Percentiles rank a stretch among this genome's conserved stretches.
Conservation (phyloP, 2,888 invertebrate species). For the Ormyrus rosae region DNA sequence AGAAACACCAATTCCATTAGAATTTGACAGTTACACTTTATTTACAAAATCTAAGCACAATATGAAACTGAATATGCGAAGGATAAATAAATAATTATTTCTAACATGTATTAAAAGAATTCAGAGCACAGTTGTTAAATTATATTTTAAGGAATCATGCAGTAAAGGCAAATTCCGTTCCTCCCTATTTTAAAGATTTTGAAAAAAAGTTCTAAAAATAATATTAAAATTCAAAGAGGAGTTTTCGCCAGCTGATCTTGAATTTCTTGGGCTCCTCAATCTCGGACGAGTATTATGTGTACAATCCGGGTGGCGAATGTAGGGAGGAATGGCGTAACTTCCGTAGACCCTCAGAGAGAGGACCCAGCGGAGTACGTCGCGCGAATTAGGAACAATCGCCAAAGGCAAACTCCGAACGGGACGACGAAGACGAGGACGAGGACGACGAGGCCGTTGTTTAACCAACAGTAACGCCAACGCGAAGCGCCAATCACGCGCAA, state of each 20-base stretch:
- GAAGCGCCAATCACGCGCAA: constrained; percentile 74
- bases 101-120: background rate
- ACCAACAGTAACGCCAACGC: constrained; percentile 66
- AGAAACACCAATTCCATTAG: constrained; percentile 65
- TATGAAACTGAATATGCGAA: constrained; percentile 61
- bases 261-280: constrained; percentile 8
- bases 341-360: background rate
- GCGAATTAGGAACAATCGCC: constrained; percentile 54
- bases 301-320: constrained; percentile 20
- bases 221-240: background rate
- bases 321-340: constrained; percentile 2
- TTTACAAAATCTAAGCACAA: constrained; percentile 60
- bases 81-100: background rate
- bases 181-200: no score
- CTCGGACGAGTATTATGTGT: constrained; percentile 19
- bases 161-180: no score
- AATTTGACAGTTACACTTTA: constrained; percentile 61
- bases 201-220: background rate
- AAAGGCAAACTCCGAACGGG: constrained; percentile 57
- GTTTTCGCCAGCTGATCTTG: constrained; percentile 15
- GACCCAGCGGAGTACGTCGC: background rate
- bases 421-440: constrained; percentile 50
- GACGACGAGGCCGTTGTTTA: constrained; percentile 53
- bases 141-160: no score
- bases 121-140: no score